Percentiles rank a stretch among this genome's conserved stretches.
phyloP scores from a whole-genome alignment of 2,797 vertebrate genomes.

The Anolis apletophallus region DNA sequence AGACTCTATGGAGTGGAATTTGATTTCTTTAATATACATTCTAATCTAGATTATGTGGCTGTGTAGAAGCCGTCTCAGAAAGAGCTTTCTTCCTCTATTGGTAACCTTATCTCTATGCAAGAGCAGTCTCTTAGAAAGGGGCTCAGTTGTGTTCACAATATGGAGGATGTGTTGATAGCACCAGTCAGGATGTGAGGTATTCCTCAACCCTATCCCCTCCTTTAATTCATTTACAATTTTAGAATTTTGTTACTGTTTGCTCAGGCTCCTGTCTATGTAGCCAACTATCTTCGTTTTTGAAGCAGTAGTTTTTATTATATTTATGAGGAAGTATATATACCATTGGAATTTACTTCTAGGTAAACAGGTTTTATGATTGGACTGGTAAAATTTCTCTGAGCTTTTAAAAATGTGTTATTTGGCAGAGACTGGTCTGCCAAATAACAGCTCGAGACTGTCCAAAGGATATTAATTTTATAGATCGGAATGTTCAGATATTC shows the following conservation, averaged over 20 bases:
- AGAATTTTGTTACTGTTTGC: background rate
- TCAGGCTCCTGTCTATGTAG: background rate
- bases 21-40: too few species aligned
- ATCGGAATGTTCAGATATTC: slow-evolving; percentile 35
- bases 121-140: background rate
- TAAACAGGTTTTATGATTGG: background rate
- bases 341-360: background rate
- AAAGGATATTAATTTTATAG: slow-evolving; percentile 51
- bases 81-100: too few species aligned
- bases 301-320: background rate
- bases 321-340: background rate
- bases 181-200: background rate
- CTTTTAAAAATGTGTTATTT: slow-evolving; percentile 17
- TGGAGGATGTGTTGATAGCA: background rate
- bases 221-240: background rate
- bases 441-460: slow-evolving; percentile 1
- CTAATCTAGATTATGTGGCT: too few species aligned
- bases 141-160: background rate
- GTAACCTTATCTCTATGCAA: background rate
- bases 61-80: too few species aligned
- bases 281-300: background rate
- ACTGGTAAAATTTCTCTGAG: background rate
- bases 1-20: too few species aligned
- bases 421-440: slow-evolving; percentile 6
- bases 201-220: background rate